phyloP scores from a whole-genome alignment of 1,140 invertebrate species.

The Thereuonema tuberculata region DNA sequence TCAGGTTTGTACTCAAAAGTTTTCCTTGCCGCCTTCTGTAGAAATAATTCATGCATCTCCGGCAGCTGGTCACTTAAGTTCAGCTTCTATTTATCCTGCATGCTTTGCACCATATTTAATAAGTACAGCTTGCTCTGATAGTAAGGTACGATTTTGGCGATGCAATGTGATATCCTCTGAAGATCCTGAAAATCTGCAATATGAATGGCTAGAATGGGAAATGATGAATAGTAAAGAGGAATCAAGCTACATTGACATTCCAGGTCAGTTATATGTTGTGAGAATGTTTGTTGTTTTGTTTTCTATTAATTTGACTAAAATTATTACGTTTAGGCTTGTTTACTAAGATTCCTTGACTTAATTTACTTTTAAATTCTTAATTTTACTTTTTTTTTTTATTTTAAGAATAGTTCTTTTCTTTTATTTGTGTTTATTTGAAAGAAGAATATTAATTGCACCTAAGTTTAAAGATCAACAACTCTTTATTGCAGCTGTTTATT shows the following conservation, averaged over 20 bases:
- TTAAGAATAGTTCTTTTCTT: too few relatives aligned
- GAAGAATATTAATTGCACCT: too few relatives aligned
- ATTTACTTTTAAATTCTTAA: too few relatives aligned
- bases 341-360: too few relatives aligned
- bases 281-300: not conserved
- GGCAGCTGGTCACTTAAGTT: conserved; percentile 89
- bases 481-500: too few relatives aligned
- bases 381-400: too few relatives aligned
- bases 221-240: conserved; percentile 62
- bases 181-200: conserved; percentile 32
- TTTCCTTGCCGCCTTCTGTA: conserved; percentile 75
- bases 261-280: conserved; percentile 37
- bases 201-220: conserved; percentile 77
- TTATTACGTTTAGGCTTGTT: too few relatives aligned
- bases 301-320: too few relatives aligned
- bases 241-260: conserved; percentile 71
- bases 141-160: conserved; percentile 43
- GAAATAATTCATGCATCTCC: conserved; percentile 82
- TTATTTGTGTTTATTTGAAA: too few relatives aligned
- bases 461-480: too few relatives aligned
- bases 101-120: conserved; percentile 93
- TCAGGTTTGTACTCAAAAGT: conserved; percentile 63
- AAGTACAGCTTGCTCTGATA: conserved; percentile 84
- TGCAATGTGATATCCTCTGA: conserved; percentile 44
- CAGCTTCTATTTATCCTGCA: conserved; percentile 95